Conservation (phyloP, 2,113 vertebrate species). For the Boulengeromyrus knoepffleri region DNA sequence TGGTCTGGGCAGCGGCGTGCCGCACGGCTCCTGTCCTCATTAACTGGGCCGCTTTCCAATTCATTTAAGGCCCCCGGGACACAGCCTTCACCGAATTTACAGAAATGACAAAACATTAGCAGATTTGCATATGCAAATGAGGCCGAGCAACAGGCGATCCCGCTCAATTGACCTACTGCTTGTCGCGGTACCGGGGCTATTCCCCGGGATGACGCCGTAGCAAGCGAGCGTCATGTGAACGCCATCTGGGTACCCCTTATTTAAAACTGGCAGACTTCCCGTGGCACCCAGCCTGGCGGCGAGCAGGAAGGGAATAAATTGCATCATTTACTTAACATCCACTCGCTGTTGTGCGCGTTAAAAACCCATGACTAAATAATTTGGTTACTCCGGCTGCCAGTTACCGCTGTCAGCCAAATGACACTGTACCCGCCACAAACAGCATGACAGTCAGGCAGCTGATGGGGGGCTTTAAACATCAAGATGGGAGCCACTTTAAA, state of each 20-base stretch:
- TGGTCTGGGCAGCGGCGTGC: constrained; percentile 47
- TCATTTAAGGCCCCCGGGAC: constrained; percentile 72
- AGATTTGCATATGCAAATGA: constrained; percentile 78
- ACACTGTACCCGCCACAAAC: constrained; percentile 58
- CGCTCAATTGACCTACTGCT: constrained; percentile 79
- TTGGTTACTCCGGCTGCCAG: constrained; percentile 81
- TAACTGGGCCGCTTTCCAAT: constrained; percentile 72
- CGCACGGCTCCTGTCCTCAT: constrained; percentile 51
- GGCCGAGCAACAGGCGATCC: constrained; percentile 81
- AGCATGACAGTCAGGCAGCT: constrained; percentile 42
- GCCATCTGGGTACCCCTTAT: constrained; percentile 96
- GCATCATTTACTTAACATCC: constrained; percentile 98
- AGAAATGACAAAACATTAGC: constrained; percentile 79
- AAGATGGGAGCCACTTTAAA: constrained; percentile 38
- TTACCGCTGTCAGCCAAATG: constrained; percentile 75
- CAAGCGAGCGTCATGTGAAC: constrained; percentile 83
- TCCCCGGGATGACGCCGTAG: constrained; percentile 79
- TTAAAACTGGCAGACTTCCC: constrained; percentile 90
- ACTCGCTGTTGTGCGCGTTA: constrained; percentile 82
- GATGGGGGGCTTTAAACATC: constrained; percentile 34
- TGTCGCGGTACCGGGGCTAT: constrained; percentile 80
- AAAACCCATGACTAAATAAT: constrained; percentile 93
- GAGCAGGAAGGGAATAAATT: constrained; percentile 89
- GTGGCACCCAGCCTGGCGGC: constrained; percentile 85
- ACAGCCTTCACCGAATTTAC: constrained; percentile 69